Evolutionary conservation across 2,888 invertebrate genomes (phyloP), one percentile per base, ranked within the genome.

Genomic region (Fissipunctia ypsillon): DNA sequence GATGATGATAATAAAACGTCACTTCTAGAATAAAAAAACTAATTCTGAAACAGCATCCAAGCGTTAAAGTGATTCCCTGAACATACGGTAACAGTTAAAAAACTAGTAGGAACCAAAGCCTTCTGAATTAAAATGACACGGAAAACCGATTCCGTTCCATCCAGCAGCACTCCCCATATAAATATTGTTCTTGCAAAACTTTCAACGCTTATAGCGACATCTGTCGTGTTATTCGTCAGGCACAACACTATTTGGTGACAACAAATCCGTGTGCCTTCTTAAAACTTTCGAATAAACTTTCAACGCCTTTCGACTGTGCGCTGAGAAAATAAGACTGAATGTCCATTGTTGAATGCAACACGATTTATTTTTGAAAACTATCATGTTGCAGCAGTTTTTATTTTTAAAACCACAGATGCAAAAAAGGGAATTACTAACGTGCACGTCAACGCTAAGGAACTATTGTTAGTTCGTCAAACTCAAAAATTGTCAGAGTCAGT

Each of bases 231-330:
- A 64, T 57, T 45, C 64, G 22, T 45, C 71, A 83, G 56, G 71
- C 78, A 85, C 69, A 69, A 69, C 59, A 76, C 52, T 65, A 73
- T 57, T 66, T 16, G 61, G 54, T 45, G 69, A 66, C 74, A 69
- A 73, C 43, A 19, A 31, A 28, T 65, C 22, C 22, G 67, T 73
- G 25, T 69, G 61, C 43, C 45, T 69, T 75, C 75, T 70, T 66
- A 61, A 45, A 75, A 78, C 60, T 81, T 81, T 56, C 2, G 19
- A 50, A 63, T 64, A 68, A 79, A 76, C 75, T 79, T 81, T 63
- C 56, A 60, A 67, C 31, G 69, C 28, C 52, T 74, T 60, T 43
- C 38, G 41, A 68, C 31, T 43, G n/a, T 28, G 41, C 64, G 31
- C 45, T 50, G 28, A 0, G 52, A 57, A 64, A 81, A 70, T 54